Conservation (phyloP, 2,888 invertebrate genomes). For the Eumerus sabulonum region DNA sequence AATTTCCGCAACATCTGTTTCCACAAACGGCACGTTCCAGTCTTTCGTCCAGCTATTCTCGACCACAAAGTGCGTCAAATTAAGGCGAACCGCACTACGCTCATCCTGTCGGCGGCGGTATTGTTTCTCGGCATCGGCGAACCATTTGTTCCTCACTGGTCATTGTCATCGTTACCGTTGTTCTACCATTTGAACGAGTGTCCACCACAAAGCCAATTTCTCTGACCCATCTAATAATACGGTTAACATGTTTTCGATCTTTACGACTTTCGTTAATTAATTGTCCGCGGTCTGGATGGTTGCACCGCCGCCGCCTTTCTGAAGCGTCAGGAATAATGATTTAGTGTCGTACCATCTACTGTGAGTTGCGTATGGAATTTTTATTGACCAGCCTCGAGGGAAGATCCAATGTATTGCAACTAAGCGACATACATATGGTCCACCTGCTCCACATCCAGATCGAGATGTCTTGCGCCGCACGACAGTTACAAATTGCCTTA, state of each 20-base stretch:
- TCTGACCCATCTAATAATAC: neutral
- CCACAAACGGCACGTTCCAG: slow-evolving; percentile 24
- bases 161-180: slow-evolving; percentile 27
- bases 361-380: neutral
- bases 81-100: neutral
- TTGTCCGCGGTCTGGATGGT: slow-evolving; percentile 47
- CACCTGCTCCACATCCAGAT: slow-evolving; percentile 45
- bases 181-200: no score
- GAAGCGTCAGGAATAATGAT: neutral
- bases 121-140: slow-evolving; percentile 19
- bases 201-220: slow-evolving; percentile 38
- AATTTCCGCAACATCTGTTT: slow-evolving; percentile 5
- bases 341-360: slow-evolving; percentile 6
- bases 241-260: slow-evolving; percentile 2
- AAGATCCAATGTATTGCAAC: neutral
- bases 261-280: slow-evolving; percentile 30
- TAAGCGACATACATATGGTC: slow-evolving; percentile 4
- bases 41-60: neutral
- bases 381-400: no score
- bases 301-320: slow-evolving; percentile 16
- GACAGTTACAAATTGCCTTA: slow-evolving; percentile 56
- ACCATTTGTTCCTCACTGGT: slow-evolving; percentile 31
- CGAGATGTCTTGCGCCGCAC: slow-evolving; percentile 32
- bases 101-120: neutral
- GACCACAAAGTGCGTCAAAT: slow-evolving; percentile 37